Base-by-base conservation (phyloP, 2,113 vertebrate species). In the Ceratotherium simum region DNA sequence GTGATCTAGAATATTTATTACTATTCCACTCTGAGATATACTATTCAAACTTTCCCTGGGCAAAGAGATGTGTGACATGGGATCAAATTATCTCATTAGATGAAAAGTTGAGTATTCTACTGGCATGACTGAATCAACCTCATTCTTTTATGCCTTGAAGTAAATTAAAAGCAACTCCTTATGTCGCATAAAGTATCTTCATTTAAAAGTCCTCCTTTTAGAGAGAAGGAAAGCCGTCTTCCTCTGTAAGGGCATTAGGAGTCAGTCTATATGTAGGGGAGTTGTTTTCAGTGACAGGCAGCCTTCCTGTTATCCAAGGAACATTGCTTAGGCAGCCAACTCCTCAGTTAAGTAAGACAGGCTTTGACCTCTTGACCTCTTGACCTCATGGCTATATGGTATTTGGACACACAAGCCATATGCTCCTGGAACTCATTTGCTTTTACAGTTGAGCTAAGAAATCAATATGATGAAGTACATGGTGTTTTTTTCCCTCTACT, bases 401-500 rank as follows among this genome's bases (percentile, higher is more conserved):
- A 48, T 82, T 83, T 96, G 7, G 7, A 25, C 70, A 80, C 0
- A 0, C 14, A 90, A 91, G 7, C 89, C 70, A 7, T 58, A 75
- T 42, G 27, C 36, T 75, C 48, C 0, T 92, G 87, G 31, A 67
- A 82, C 42, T 36, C 86, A 51, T 25, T 83, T 79, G 39, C 21
- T 65, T 58, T 73, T 72, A 78, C 2, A 62, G 23, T 13, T 33
- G n/a, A 90, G 21, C 60, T 87, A 65, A 18, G 29, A 80, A 92
- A 64, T 93, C 5, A 21, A 29, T 84, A 64, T 95, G 89, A 78
- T 51, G 93, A 81, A 97, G 10, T 16, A 82, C 10, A 78, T 75
- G 18, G 12, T 12, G 12, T 16, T 56, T 79, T 80, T n/a, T 96
- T 36, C 6, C 4, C 36, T 85, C 23, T 46, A 25, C 64, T 73